Evolutionary conservation across 2,797 vertebrate genomes (phyloP), one percentile per base, ranked within the genome.

Genomic region (Manis pentadactyla): DNA sequence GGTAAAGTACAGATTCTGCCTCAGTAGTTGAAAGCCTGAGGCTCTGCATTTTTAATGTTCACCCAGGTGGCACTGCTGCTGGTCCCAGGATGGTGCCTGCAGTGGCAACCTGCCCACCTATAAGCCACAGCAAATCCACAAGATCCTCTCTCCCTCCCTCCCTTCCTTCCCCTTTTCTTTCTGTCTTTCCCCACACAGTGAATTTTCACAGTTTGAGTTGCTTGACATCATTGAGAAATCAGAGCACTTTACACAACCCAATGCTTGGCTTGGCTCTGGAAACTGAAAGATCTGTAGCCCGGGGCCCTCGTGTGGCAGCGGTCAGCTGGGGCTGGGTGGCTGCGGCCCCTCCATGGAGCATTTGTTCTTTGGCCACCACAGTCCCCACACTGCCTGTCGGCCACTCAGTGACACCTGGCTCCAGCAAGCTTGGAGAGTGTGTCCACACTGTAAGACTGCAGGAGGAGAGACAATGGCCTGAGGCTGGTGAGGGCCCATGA

Each of bases 141-240:
- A 31, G 57, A 42, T 34, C 46, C 71, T 63, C 59, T 37, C 12
- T 27, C 9, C 46, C 21, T 49, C 5, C 31, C 42, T 5, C 18
- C 64, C 29, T 31, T 51, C 18, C 34, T 17, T 71, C 59, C 59
- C 49, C 19, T 51, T 18, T 77, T 17, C 23, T 49, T 31, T 25
- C 12, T 5, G 21, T 27, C 59, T 39, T 11, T 2, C 5, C 39
- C 59, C 15, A 49, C 34, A 51, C 29, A 68, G 55, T 88, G 42
- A 82, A 78, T 25, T 75, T 93, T 93, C 94, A 71, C 83, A 68
- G 19, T 92, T 66, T 87, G 61, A 71, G 66, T 34, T 83, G 29
- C 23, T 92, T 49, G 59, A 59, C 25, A 25, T 63, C 31, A 53
- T 51, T 92, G 85, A 88, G 63, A 95, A 91, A 64, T 82, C 15